Evolutionary conservation across 1,140 invertebrate genomes (phyloP), one percentile per base, ranked within the genome.

Genomic region (Holotrichia oblita): DNA sequence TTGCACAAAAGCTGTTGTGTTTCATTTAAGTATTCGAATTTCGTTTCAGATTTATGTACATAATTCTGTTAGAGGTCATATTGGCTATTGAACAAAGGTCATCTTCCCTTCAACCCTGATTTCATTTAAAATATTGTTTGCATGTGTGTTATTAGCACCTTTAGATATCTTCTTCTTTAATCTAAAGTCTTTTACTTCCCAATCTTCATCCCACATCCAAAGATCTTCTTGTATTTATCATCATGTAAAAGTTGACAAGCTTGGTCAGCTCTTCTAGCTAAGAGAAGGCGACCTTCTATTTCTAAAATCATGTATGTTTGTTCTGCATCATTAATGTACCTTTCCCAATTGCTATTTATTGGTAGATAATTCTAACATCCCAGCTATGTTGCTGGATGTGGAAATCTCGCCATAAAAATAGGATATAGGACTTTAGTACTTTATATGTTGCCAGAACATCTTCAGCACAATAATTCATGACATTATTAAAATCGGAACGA

Each of bases 121-220:
- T 78, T 81, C 69, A 81, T 77, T 80, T 75, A 78, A 84, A 83
- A 84, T 88, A 84, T 86, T 88, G 6, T 69, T 10, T 9, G 14
- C 2, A 17, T 7, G 10, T 27, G 10, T 6, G 4, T 69, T 27
- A 69, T 20, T 8, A 69, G 8, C 3, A 69, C 55, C 77, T 73
- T 81, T 84, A 12, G 78, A 40, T 3, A 79, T 81, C 7, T 27
- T 79, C 86, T 92, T 75, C 82, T 94, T 96, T 59, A 95, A 83
- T 86, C 93, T 94, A 0, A 96, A 85, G n/a, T 89, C 82, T 84
- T 94, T 93, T 0, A 91, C 90, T 20, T 91, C 91, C 98, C 98
- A 99, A 87, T 99, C 96, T 84, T 98, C 91, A 88, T 98, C 94
- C 96, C 97, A 99, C 85, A 99, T 91, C 98, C 98, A 99, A 0